A percentile compares a stretch with the other conserved stretches of the same genome.
Evolutionary conservation across 2,888 invertebrate genomes (phyloP).

Genomic region (Conomelus anceps): DNA sequence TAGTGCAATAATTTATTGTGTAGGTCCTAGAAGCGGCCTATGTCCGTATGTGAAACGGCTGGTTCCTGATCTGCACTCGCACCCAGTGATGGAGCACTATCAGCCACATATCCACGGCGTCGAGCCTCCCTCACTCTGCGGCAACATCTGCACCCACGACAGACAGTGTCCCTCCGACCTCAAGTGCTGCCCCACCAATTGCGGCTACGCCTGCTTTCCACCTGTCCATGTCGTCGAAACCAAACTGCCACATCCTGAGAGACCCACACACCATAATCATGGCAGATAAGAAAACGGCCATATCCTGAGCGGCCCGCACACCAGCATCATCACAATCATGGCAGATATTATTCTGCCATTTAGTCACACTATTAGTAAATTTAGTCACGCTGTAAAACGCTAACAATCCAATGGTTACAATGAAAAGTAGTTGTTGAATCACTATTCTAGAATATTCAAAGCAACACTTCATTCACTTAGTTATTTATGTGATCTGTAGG

Average conservation of each 20-base stretch:
- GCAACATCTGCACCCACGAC: conserved; percentile 28
- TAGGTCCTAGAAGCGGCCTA: conserved; percentile 19
- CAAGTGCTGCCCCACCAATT: conserved; percentile 30
- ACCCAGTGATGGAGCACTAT: neutral
- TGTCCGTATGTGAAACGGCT: conserved; percentile 27
- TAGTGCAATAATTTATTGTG: neutral
- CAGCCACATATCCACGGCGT: conserved; percentile 19
- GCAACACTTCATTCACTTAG: too few relatives aligned
- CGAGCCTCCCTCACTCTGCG: conserved; percentile 36
- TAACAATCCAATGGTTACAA: too few relatives aligned
- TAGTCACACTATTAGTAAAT: too few relatives aligned
- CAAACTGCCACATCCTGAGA: neutral
- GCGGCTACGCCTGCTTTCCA: conserved; percentile 28
- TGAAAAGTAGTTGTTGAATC: too few relatives aligned
- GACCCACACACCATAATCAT: neutral
- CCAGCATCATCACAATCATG: too few relatives aligned
- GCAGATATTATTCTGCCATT: too few relatives aligned
- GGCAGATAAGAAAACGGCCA: neutral
- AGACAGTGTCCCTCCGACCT: conserved; percentile 19
- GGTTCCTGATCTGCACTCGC: conserved; percentile 1
- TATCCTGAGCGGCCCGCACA: neutral
- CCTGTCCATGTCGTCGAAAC: conserved; percentile 17
- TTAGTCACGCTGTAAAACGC: too few relatives aligned
- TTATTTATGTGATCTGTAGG: too few relatives aligned
- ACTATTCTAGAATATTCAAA: too few relatives aligned